phyloP scores from a whole-genome alignment of 2,888 invertebrate species.

The Leptarthrus brevirostris region DNA sequence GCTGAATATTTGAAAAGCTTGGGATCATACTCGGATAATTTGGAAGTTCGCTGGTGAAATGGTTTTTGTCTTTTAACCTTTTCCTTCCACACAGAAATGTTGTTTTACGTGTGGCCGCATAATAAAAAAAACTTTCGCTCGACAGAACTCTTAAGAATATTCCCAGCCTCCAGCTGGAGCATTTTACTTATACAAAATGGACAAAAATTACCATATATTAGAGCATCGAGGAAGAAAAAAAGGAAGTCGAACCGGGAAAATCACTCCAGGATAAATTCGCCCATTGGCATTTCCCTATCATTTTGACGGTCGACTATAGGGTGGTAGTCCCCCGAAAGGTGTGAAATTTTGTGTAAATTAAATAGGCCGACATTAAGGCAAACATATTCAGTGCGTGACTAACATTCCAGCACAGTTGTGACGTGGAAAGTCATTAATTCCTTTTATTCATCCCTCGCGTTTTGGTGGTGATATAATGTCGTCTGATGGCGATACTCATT shows the following conservation, averaged over 20 bases:
- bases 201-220: not conserved
- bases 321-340: not conserved
- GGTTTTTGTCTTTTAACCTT: not conserved
- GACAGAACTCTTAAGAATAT: not conserved
- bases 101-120: not conserved
- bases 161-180: not conserved
- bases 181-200: not conserved
- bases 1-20: no score
- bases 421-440: not conserved
- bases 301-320: not conserved
- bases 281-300: not conserved
- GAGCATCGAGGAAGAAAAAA: not conserved
- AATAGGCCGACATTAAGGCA: not conserved
- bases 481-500: not conserved
- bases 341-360: not conserved
- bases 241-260: not conserved
- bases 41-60: not conserved
- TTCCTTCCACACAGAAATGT: not conserved
- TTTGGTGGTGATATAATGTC: not conserved
- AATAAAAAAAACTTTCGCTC: not conserved
- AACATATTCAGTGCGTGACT: not conserved
- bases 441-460: not conserved
- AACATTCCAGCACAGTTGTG: not conserved
- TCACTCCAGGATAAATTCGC: not conserved
- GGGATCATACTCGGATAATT: no score